A percentile compares a stretch with the other conserved stretches of the same genome.
phyloP scores from a whole-genome alignment of 2,888 invertebrate genomes.

The Emmelina monodactyla region DNA sequence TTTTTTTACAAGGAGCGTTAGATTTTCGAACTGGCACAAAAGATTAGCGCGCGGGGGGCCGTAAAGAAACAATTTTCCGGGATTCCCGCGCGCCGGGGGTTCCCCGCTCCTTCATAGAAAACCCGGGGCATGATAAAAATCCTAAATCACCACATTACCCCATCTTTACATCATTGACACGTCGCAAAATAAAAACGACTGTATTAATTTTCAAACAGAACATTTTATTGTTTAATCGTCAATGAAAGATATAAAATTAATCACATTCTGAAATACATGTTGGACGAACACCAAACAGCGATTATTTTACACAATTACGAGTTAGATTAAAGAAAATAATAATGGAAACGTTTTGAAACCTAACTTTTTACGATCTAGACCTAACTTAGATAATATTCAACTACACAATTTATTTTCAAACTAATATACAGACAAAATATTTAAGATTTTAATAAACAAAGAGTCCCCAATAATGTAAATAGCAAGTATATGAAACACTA shows the following conservation, averaged over 20 bases:
- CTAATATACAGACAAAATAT: slow-evolving; percentile 63
- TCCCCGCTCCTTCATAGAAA: slow-evolving; percentile 37
- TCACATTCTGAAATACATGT: slow-evolving; percentile 64
- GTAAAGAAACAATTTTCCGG: slow-evolving; percentile 64
- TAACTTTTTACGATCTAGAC: slow-evolving; percentile 36
- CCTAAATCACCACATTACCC: slow-evolving; percentile 25
- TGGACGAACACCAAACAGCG: slow-evolving; percentile 65
- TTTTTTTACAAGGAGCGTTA: slow-evolving; percentile 11
- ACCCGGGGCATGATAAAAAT: slow-evolving; percentile 55
- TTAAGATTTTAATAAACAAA: slow-evolving; percentile 12
- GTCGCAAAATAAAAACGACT: slow-evolving; percentile 29
- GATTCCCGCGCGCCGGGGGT: slow-evolving; percentile 38
- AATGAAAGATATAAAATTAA: slow-evolving; percentile 54
- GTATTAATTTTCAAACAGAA: slow-evolving; percentile 60
- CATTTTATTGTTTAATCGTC: slow-evolving; percentile 66
- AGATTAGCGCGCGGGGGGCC: slow-evolving; percentile 59
- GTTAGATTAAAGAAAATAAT: slow-evolving; percentile 49
- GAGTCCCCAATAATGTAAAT: background rate
- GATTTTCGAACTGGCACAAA: slow-evolving; percentile 21
- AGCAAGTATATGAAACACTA: too few species aligned
- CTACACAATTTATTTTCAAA: slow-evolving; percentile 53
- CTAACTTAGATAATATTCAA: slow-evolving; percentile 54
- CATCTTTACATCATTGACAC: background rate
- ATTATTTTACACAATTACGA: slow-evolving; percentile 50
- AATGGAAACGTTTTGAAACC: slow-evolving; percentile 41